These are phyloP conservation scores for Aleiodes sp. DNA, from an alignment of 1,140 invertebrate species.

Conservation along the genomic window DNA sequence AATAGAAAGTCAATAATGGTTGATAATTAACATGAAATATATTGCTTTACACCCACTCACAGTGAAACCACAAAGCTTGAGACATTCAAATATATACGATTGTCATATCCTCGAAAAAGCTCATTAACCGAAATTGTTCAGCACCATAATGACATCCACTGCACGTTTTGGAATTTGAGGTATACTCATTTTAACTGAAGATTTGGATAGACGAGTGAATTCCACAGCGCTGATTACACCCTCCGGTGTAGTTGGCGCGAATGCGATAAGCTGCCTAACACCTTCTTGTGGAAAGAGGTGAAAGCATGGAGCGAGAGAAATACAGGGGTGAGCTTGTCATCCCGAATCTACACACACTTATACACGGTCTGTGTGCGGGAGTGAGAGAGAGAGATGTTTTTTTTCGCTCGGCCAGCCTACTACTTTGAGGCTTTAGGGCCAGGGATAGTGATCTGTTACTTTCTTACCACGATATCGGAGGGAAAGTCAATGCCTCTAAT, in stretches of 20 bases:
- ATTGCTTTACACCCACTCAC: no score
- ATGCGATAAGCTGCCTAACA: constrained; percentile 40
- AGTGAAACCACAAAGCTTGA: no score
- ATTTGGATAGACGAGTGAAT: constrained; percentile 28
- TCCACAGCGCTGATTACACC: constrained; percentile 34
- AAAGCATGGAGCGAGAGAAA: constrained; percentile 2
- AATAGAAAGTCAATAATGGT: no score
- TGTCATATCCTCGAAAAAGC: background rate
- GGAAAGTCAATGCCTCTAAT: constrained; percentile 17
- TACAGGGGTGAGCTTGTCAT: background rate
- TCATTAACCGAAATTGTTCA: constrained; percentile 26
- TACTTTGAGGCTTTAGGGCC: background rate
- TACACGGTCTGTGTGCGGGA: background rate
- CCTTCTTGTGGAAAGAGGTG: background rate
- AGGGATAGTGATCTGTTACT: background rate
- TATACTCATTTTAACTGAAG: constrained; percentile 11
- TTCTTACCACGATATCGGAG: background rate
- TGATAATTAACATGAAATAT: no score
- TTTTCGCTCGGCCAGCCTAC: background rate
- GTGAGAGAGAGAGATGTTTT: background rate
- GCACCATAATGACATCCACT: constrained; percentile 33
- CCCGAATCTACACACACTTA: background rate
- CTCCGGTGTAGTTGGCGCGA: constrained; percentile 31
- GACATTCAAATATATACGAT: no score
- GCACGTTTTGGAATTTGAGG: constrained; percentile 27